Percentiles rank a stretch among this genome's conserved stretches.
phyloP scores from a whole-genome alignment of 2,797 vertebrate genomes.

The Chelon auratus region DNA sequence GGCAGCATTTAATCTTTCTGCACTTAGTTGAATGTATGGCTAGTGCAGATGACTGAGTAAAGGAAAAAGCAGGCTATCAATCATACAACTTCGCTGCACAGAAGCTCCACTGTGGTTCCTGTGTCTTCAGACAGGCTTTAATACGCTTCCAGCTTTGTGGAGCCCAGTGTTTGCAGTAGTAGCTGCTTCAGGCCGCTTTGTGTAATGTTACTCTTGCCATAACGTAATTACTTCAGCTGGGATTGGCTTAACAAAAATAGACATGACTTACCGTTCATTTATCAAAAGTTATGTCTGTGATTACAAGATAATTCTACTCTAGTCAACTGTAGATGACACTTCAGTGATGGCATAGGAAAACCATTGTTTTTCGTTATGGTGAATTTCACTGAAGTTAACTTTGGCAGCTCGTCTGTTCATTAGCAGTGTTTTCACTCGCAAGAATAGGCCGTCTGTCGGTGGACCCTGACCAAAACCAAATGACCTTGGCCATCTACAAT shows the following conservation, averaged over 20 bases:
- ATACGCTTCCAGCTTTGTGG: slow-evolving; percentile 56
- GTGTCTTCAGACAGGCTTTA: slow-evolving; percentile 66
- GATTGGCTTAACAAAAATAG: slow-evolving; percentile 75
- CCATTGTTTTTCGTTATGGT: slow-evolving; percentile 57
- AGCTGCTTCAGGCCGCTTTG: slow-evolving; percentile 56
- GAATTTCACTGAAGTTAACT: slow-evolving; percentile 62
- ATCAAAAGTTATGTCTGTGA: slow-evolving; percentile 74
- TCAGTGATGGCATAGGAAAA: slow-evolving; percentile 57
- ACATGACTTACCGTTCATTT: slow-evolving; percentile 69
- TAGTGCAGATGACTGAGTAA: slow-evolving; percentile 42
- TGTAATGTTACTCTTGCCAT: slow-evolving; percentile 72
- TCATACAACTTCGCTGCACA: slow-evolving; percentile 58
- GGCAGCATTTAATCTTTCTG: slow-evolving; percentile 43
- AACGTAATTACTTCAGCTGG: slow-evolving; percentile 67
- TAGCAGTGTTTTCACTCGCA: slow-evolving; percentile 77
- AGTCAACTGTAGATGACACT: slow-evolving; percentile 71
- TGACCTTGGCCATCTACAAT: slow-evolving; percentile 83
- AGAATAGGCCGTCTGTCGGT: slow-evolving; percentile 73
- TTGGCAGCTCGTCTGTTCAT: slow-evolving; percentile 77
- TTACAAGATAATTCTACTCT: slow-evolving; percentile 70
- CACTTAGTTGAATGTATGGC: slow-evolving; percentile 41
- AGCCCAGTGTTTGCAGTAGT: slow-evolving; percentile 61
- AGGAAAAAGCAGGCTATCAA: slow-evolving; percentile 56
- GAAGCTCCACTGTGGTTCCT: slow-evolving; percentile 66
- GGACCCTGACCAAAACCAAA: slow-evolving; percentile 81